Evolutionary conservation across 37 sponge, comb jelly and placozoan species (phyloP).

Genomic region (Ianthella basta): DNA sequence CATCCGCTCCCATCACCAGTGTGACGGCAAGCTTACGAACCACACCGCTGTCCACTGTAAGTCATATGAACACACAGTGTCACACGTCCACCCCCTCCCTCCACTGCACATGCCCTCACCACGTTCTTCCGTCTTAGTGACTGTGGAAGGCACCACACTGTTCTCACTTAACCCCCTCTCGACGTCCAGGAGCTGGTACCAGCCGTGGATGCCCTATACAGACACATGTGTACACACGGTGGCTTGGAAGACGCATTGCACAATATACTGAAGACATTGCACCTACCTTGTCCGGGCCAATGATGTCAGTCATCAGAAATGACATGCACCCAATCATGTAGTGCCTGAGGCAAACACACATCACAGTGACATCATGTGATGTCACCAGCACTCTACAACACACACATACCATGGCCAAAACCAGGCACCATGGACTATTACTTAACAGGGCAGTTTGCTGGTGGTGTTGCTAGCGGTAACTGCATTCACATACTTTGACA

Average conservation of each 20-base stretch:
- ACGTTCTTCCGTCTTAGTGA: conserved; percentile 18
- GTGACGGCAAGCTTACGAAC: conserved; percentile 43
- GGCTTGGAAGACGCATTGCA: not conserved
- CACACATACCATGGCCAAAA: not conserved
- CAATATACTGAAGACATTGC: not conserved
- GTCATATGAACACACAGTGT: too few relatives aligned
- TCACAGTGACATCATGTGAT: too few relatives aligned
- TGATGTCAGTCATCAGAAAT: conserved; percentile 45
- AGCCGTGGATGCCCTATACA: conserved; percentile 64
- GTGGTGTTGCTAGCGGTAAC: too few relatives aligned
- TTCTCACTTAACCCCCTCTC: conserved; percentile 49
- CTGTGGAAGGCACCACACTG: conserved; percentile 44
- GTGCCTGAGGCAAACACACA: conserved; percentile 47
- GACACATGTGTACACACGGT: not conserved
- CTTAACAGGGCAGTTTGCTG: too few relatives aligned
- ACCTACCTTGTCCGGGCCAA: conserved; percentile 56
- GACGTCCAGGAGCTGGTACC: conserved; percentile 74
- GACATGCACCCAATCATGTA: conserved; percentile 84
- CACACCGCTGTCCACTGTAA: not conserved
- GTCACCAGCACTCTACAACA: not conserved
- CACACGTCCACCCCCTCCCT: too few relatives aligned
- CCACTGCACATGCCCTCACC: too few relatives aligned
- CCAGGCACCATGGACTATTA: too few relatives aligned
- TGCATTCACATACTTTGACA: not conserved
- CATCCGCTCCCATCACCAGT: conserved; percentile 42